phyloP scores from a whole-genome alignment of 2,888 invertebrate genomes.

The Nephrocerus scutellatus region DNA sequence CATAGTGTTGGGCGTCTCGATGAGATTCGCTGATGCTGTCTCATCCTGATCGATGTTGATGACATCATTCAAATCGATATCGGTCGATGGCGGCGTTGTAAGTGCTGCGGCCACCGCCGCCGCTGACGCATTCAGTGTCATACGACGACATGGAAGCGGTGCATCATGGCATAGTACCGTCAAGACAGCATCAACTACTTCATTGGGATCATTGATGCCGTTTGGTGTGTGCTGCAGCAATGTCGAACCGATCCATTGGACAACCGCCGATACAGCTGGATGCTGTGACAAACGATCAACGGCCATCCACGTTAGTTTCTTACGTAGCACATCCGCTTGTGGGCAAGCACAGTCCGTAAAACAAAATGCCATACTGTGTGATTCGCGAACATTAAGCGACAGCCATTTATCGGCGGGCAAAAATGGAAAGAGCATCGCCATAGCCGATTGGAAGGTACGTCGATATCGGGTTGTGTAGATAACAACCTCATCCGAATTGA shows the following conservation, averaged over 20 bases:
- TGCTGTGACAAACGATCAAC: constrained; percentile 63
- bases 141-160: constrained; percentile 62
- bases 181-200: constrained; percentile 67
- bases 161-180: constrained; percentile 77
- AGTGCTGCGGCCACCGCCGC: constrained; percentile 4
- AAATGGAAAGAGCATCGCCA: constrained; percentile 69
- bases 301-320: constrained; percentile 49
- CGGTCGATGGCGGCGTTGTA: constrained; percentile 25
- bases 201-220: constrained; percentile 56
- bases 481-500: constrained; percentile 55
- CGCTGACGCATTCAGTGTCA: constrained; percentile 18
- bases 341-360: constrained; percentile 76
- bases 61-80: constrained; percentile 43
- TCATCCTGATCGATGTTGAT: constrained; percentile 48
- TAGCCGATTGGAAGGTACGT: constrained; percentile 84
- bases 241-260: constrained; percentile 58
- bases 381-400: constrained; percentile 63
- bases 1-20: constrained; percentile 43
- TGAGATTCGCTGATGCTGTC: constrained; percentile 30
- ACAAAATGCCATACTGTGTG: constrained; percentile 77
- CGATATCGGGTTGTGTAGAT: constrained; percentile 78
- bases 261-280: constrained; percentile 64
- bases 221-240: constrained; percentile 59
- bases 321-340: constrained; percentile 51
- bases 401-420: constrained; percentile 60